These are phyloP conservation scores for Catajapyx aquilonaris DNA, from an alignment of 1,140 invertebrate species.

Conservation along the genomic window DNA sequence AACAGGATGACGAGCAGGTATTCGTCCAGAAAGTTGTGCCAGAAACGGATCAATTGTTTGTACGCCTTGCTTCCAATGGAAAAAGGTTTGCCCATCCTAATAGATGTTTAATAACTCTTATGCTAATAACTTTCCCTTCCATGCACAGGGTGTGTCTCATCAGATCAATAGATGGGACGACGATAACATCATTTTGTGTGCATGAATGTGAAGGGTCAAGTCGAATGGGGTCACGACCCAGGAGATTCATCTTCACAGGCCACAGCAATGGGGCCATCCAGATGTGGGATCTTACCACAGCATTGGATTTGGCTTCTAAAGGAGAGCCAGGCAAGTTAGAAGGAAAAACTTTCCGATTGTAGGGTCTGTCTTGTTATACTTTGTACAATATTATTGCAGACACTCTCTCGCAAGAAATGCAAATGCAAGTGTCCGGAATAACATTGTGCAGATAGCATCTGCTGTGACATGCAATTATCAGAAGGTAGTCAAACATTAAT, in stretches of 20 bases:
- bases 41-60: slow-evolving; percentile 84
- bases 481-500: no score
- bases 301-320: slow-evolving; percentile 58
- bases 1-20: slow-evolving; percentile 92
- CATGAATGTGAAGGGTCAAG: slow-evolving; percentile 91
- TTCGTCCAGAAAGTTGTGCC: slow-evolving; percentile 96
- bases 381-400: no score
- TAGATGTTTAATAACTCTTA: slow-evolving; percentile 7
- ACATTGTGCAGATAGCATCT: no score
- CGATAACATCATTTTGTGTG: slow-evolving; percentile 86
- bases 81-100: slow-evolving; percentile 42
- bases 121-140: slow-evolving; percentile 9
- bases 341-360: no score
- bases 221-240: slow-evolving; percentile 71
- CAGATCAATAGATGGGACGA: slow-evolving; percentile 80
- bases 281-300: slow-evolving; percentile 96
- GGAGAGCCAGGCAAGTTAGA: slow-evolving; percentile 30
- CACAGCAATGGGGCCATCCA: slow-evolving; percentile 87
- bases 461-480: no score
- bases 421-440: no score
- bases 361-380: no score
- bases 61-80: slow-evolving; percentile 83
- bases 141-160: slow-evolving; percentile 71
- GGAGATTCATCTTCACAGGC: slow-evolving; percentile 83
- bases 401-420: no score